Base-by-base conservation (phyloP, 2,113 vertebrate genomes). In the Phrynosoma platyrhinos region DNA sequence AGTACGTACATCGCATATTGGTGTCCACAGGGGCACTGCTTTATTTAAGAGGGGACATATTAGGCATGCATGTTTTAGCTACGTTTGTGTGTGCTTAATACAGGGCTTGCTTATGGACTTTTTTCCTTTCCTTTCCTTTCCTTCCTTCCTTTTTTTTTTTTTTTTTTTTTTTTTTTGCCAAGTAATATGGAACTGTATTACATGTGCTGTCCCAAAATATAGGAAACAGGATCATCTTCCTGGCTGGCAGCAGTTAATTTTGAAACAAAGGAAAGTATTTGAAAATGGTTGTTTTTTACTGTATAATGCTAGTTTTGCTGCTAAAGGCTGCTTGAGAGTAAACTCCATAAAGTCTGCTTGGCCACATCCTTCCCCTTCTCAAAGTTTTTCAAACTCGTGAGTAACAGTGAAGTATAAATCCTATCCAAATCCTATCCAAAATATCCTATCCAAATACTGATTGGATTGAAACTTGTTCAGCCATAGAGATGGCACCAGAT, bases 241-340 rank as follows among this genome's bases (percentile, higher is more conserved):
- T 9, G 2, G 90, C 75, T 86, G 77, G 3, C 88, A 88, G 83
- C 9, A 80, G 84, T 83, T 71, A 0, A 86, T 85, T 82, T 87
- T 8, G 85, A 88, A 92, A 90, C 62, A 52, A 32, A 77, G 23
- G 40, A 66, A 25, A 85, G 62, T 42, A 47, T 9, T 85, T 64
- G 42, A 78, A 79, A 58, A 21, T n/a, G 53, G 72, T 9, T 80
- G 36, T 21, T 9, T 69, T 69, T 69, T 27, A 69, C 5, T 18
- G 58, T 18, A 12, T 62, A 62, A 62, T 62, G 13, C 58, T 62
- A 1, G 13, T 62, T 2, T 4, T 62, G 58, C 58, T 16, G 13
- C 58, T 62, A 18, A 62, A 14, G 58, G 12, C 13, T 62, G 58
- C 13, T 4, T 62, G 14, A 16, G 12, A 18, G 47, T 47, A 47